A percentile compares a stretch with the other conserved stretches of the same genome.
These are phyloP conservation scores for Dexiosoma caninum DNA, from an alignment of 2,888 invertebrate species.

Conservation along the genomic window DNA sequence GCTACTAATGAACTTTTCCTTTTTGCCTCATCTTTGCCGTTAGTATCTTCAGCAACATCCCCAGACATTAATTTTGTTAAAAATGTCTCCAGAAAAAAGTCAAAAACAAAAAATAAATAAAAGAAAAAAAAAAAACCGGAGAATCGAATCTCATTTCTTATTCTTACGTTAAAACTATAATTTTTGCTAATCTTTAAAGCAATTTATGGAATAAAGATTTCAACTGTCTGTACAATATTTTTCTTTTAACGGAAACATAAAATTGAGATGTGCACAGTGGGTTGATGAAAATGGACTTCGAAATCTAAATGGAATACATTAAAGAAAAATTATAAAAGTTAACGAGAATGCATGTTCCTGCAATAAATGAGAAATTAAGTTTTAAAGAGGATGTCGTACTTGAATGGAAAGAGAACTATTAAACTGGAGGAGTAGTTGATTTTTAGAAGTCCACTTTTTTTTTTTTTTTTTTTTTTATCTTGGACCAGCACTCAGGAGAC, in stretches of 20 bases:
- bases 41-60: conserved; percentile 1
- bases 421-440: no score
- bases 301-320: neutral
- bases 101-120: no score
- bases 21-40: conserved; percentile 10
- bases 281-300: neutral
- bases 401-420: no score
- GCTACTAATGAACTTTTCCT: conserved; percentile 34
- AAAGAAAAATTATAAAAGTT: neutral
- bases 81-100: conserved; percentile 7
- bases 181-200: conserved; percentile 52
- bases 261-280: neutral
- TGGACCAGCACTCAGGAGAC: no score
- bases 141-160: neutral
- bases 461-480: no score
- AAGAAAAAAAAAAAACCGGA: neutral
- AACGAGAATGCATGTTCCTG: neutral
- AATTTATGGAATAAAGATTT: conserved; percentile 56
- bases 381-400: no score
- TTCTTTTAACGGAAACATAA: conserved; percentile 10
- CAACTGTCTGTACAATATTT: conserved; percentile 30
- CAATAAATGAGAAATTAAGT: no score
- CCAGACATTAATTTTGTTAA: conserved; percentile 30
- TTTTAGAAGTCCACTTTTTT: no score
- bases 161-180: neutral